Percentiles rank a stretch among this genome's conserved stretches.
Conservation (phyloP, 2,797 vertebrate species). For the Hydrolagus colliei region DNA sequence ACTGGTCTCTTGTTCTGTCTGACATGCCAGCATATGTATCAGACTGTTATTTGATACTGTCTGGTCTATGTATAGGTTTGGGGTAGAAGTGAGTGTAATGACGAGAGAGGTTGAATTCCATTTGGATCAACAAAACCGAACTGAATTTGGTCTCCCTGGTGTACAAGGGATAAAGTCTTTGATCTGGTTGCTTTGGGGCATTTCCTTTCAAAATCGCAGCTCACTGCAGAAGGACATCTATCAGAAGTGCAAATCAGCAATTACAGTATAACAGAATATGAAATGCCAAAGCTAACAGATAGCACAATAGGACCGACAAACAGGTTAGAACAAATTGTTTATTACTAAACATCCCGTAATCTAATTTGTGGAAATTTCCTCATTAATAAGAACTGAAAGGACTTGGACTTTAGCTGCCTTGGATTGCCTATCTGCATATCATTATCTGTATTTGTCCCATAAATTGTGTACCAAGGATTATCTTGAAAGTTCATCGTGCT, state of each 20-base stretch:
- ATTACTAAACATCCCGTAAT: constrained; percentile 10
- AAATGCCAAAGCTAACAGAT: constrained; percentile 5
- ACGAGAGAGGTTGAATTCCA: neutral
- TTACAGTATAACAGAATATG: neutral
- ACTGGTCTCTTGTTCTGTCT: constrained; percentile 8
- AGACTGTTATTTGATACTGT: constrained; percentile 4
- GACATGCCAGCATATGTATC: neutral
- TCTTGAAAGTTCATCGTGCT: neutral
- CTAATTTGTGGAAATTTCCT: constrained; percentile 9
- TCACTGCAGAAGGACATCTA: constrained; percentile 1
- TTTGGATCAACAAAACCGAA: constrained; percentile 13
- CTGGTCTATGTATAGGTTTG: neutral
- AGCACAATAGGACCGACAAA: constrained; percentile 7
- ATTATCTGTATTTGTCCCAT: neutral
- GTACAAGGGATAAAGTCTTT: neutral
- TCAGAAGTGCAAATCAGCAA: constrained; percentile 14
- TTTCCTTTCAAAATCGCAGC: constrained; percentile 10
- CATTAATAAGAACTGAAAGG: constrained; percentile 10
- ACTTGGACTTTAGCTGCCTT: neutral
- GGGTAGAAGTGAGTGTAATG: neutral
- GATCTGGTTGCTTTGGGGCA: constrained; percentile 18
- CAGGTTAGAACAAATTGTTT: neutral
- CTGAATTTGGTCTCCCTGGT: neutral
- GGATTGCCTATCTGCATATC: neutral
- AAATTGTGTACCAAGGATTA: neutral